Percentiles rank a stretch among this genome's conserved stretches.
phyloP scores from a whole-genome alignment of 2,888 invertebrate genomes.

The Pristionchus fissidentatus region DNA sequence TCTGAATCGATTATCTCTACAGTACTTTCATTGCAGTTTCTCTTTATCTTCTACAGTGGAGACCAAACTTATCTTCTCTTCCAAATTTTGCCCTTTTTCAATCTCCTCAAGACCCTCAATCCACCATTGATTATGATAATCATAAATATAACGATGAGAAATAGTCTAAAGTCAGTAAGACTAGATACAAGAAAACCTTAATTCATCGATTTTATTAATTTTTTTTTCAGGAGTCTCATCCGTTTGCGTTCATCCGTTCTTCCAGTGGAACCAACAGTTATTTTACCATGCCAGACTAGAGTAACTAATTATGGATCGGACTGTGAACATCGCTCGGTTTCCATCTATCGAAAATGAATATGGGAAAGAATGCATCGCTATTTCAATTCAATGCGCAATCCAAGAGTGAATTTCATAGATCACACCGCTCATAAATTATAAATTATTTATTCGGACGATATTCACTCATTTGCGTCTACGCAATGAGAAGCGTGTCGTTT shows the following conservation, averaged over 20 bases:
- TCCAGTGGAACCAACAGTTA: neutral
- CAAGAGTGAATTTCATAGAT: too few species aligned
- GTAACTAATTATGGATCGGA: too few species aligned
- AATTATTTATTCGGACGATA: too few species aligned
- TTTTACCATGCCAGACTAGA: too few species aligned
- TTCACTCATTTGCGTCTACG: too few species aligned
- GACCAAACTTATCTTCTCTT: neutral
- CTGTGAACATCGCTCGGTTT: too few species aligned
- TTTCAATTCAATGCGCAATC: too few species aligned
- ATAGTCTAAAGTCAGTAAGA: neutral
- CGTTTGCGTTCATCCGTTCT: neutral
- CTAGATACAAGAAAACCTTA: neutral
- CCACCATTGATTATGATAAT: neutral
- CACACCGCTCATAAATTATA: too few species aligned
- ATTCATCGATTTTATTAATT: neutral
- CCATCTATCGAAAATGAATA: too few species aligned
- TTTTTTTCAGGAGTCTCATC: neutral
- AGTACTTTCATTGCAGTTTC: neutral
- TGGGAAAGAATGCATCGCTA: too few species aligned
- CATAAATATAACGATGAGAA: slow-evolving; percentile 4
- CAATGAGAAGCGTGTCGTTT: too few species aligned
- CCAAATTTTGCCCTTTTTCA: neutral
- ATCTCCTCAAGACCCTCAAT: neutral
- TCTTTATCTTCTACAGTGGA: neutral
- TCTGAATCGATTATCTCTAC: too few species aligned